Conservation (phyloP, 2,888 invertebrate species). For the Sylvicola cinctus region DNA sequence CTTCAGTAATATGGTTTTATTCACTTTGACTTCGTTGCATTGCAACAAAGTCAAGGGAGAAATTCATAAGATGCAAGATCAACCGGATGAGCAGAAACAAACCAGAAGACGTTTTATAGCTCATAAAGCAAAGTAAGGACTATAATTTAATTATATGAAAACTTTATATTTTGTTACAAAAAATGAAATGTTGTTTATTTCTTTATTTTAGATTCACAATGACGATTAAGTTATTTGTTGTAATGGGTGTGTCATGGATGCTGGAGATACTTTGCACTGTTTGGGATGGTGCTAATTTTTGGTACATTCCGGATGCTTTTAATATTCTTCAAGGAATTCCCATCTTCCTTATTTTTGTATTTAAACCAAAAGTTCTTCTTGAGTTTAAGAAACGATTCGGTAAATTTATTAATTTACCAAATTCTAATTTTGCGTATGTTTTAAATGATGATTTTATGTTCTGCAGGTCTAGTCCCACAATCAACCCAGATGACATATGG, state of each 20-base stretch:
- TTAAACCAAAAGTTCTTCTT: slow-evolving; percentile 42
- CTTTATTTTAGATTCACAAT: slow-evolving; percentile 34
- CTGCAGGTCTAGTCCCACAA: too few species aligned
- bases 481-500: too few species aligned
- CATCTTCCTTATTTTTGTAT: slow-evolving; percentile 50
- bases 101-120: slow-evolving; percentile 38
- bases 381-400: slow-evolving; percentile 35
- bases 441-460: background rate
- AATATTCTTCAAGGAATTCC: slow-evolving; percentile 52
- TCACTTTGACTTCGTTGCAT: slow-evolving; percentile 44
- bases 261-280: slow-evolving; percentile 35
- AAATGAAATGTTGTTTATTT: background rate
- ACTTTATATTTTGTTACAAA: background rate
- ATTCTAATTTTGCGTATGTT: background rate
- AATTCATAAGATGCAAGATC: slow-evolving; percentile 37
- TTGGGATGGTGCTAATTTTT: slow-evolving; percentile 27
- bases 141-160: slow-evolving; percentile 7
- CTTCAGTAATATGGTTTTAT: slow-evolving; percentile 41
- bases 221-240: slow-evolving; percentile 52
- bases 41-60: slow-evolving; percentile 55
- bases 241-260: slow-evolving; percentile 60
- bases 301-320: slow-evolving; percentile 36
- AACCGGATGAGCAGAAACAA: slow-evolving; percentile 30
- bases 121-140: slow-evolving; percentile 49
- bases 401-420: slow-evolving; percentile 15